Evolutionary conservation across 2,888 invertebrate species (phyloP).

Genomic region (Tenthredo scrophulariae): DNA sequence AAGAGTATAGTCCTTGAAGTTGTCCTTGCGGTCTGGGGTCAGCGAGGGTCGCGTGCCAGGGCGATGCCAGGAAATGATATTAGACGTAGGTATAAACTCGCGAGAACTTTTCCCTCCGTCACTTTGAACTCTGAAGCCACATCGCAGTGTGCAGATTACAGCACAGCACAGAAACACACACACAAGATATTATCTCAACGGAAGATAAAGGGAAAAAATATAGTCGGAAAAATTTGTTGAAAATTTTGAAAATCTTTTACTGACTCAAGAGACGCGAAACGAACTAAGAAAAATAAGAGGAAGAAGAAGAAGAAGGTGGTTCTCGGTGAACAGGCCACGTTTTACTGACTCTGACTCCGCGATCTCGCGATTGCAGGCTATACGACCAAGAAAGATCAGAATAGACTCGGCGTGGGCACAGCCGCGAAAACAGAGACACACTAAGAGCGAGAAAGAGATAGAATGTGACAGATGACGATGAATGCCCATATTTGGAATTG

Average conservation of each 20-base stretch:
- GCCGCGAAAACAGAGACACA: constrained; percentile 30
- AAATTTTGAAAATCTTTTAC: background rate
- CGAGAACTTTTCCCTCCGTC: background rate
- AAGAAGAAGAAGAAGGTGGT: constrained; percentile 60
- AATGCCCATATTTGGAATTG: constrained; percentile 74
- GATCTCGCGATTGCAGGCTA: constrained; percentile 15
- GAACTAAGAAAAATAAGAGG: constrained; percentile 59
- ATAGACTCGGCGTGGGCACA: constrained; percentile 52
- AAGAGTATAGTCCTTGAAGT: constrained; percentile 8
- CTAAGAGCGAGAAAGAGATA: constrained; percentile 56
- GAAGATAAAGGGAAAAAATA: background rate
- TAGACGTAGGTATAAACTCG: background rate
- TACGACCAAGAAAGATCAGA: constrained; percentile 50
- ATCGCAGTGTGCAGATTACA: background rate
- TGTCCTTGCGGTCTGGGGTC: constrained; percentile 41
- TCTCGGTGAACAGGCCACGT: constrained; percentile 45
- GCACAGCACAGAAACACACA: background rate
- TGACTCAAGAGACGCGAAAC: background rate
- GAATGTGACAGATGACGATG: constrained; percentile 65
- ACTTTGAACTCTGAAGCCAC: background rate
- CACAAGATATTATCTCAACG: background rate
- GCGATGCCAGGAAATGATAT: constrained; percentile 45
- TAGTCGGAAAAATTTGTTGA: background rate
- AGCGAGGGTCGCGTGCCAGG: constrained; percentile 37
- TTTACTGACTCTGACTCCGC: constrained; percentile 52